Base-by-base conservation (phyloP, 2,797 vertebrate species). In the Melanogrammus aeglefinus region DNA sequence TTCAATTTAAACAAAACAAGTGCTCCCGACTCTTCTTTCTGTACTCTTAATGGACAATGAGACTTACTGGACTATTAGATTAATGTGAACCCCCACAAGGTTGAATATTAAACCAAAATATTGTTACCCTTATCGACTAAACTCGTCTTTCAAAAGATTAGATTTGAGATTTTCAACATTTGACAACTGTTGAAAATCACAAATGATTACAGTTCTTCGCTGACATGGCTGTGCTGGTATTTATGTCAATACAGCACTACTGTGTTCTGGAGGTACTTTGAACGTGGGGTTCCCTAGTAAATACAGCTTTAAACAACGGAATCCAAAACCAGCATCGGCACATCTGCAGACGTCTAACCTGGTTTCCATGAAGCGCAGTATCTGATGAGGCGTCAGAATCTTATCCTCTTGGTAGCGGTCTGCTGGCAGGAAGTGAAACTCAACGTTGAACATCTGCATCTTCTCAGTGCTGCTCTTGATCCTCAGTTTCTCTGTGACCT, bases 351-450 rank as follows among this genome's bases (percentile, higher is more conserved):
- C 33, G 69, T 36, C 33, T 72, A 14, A 97, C 98, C 92, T 95
- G 0, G 89, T 94, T 90, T 99, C 98, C 96, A 99, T 96, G 86
- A 94, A 99, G 81, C 71, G 90, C n/a, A 99, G 90, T 83, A 99
- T 95, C 80, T 96, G 88, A 41, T 90, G 83, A 0, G 98, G 96
- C 0, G 89, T 91, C 33, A 99, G 83, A 76, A 94, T 93, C 76
- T 96, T 98, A 75, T 99, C 97, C 0, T 96, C 94, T 72, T 82
- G 81, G 86, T 99, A 99, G 31, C 88, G 94, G 0, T 95, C 91
- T 0, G 88, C 85, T 3, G 95, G 95, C 81, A 98, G 90, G 88
- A 99, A 97, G 76, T 93, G 79, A 85, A 99, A 99, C 14, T 82
- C 92, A 78, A 99, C 79, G 74, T 91, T 95, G 86, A 96, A 98